Conservation (phyloP, 1,140 invertebrate genomes). For the Drosophila equinoxialis region DNA sequence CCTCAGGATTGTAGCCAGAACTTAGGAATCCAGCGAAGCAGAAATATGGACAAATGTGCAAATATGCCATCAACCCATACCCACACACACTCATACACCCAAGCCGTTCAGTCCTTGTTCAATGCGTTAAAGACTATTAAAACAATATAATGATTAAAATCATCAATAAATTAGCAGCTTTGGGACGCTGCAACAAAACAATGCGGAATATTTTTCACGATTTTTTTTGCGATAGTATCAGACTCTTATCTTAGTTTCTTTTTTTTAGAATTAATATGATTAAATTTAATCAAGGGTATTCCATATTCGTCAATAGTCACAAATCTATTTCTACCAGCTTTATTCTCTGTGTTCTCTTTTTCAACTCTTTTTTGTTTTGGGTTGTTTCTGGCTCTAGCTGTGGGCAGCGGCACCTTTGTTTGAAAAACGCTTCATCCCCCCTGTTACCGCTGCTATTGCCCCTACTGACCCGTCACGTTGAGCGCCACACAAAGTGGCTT, state of each 20-base stretch:
- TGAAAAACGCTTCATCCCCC: constrained; percentile 43
- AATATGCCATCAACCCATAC: constrained; percentile 55
- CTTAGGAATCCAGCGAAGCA: constrained; percentile 56
- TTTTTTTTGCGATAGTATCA: too few relatives aligned
- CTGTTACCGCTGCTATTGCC: not conserved
- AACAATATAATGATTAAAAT: too few relatives aligned
- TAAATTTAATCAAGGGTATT: too few relatives aligned
- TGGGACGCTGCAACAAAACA: too few relatives aligned
- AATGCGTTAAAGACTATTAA: too few relatives aligned
- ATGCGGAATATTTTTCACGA: too few relatives aligned
- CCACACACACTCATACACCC: not conserved
- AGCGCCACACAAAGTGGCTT: constrained; percentile 53
- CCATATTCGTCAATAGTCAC: not conserved
- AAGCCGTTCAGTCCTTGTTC: not conserved
- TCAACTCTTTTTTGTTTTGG: constrained; percentile 26
- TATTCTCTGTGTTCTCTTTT: constrained; percentile 20
- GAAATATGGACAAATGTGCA: constrained; percentile 80
- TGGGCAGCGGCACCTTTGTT: constrained; percentile 64
- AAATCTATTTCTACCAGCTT: not conserved
- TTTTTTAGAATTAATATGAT: too few relatives aligned
- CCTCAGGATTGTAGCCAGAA: constrained; percentile 25
- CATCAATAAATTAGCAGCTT: too few relatives aligned
- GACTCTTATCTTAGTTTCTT: too few relatives aligned
- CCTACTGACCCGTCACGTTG: constrained; percentile 5
- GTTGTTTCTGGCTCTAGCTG: constrained; percentile 39